phyloP scores from a whole-genome alignment of 2,797 vertebrate genomes.

The Pangasius djambal region DNA sequence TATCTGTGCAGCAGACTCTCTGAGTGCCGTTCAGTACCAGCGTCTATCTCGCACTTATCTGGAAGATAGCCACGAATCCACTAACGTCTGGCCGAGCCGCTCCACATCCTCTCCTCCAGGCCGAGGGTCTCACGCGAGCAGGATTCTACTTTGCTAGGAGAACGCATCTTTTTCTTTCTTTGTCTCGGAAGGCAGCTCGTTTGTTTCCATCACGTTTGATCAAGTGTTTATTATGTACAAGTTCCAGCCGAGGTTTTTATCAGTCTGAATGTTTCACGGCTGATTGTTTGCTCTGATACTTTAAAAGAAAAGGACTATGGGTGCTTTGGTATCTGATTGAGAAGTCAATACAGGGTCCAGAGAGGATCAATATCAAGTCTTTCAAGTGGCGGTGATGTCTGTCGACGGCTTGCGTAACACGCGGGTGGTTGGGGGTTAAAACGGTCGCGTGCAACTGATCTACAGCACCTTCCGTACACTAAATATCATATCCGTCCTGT shows the following conservation, averaged over 20 bases:
- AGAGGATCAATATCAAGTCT: conserved; percentile 27
- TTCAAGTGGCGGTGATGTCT: background rate
- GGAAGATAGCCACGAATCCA: conserved; percentile 31
- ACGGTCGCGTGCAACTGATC: background rate
- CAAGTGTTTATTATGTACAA: background rate
- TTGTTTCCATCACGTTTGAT: background rate
- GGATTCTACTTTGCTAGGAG: background rate
- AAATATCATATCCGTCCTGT: too few relatives aligned
- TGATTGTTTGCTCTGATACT: conserved; percentile 27
- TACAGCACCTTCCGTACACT: background rate
- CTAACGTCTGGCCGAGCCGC: conserved; percentile 2
- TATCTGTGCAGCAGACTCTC: conserved; percentile 31
- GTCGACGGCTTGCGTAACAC: conserved; percentile 1
- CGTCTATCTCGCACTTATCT: conserved; percentile 43
- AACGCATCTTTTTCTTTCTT: background rate
- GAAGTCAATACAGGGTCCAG: conserved; percentile 23
- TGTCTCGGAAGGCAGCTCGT: background rate
- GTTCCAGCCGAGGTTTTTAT: background rate
- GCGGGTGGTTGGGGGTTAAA: background rate
- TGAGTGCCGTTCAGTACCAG: conserved; percentile 28
- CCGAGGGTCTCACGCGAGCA: background rate
- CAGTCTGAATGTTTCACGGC: background rate
- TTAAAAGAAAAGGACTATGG: background rate
- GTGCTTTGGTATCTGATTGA: conserved; percentile 29
- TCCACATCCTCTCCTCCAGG: background rate